These are phyloP conservation scores for Sussaba pulchella DNA, from an alignment of 2,888 invertebrate genomes.

Conservation along the genomic window DNA sequence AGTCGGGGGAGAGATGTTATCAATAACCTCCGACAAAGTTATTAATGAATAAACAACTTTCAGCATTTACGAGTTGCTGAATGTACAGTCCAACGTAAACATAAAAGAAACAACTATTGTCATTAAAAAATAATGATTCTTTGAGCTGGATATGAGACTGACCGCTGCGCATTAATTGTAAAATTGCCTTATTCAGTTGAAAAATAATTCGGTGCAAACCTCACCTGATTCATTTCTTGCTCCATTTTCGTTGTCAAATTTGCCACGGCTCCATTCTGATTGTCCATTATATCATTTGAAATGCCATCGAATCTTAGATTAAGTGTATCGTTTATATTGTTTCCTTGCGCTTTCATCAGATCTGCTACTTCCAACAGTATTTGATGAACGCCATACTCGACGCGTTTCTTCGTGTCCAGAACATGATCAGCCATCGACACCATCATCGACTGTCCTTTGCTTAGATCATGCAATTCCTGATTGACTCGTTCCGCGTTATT, in stretches of 20 bases:
- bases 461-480: slow-evolving; percentile 85
- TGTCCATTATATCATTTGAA: slow-evolving; percentile 89
- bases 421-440: slow-evolving; percentile 94
- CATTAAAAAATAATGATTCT: too few relatives aligned
- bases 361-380: slow-evolving; percentile 91
- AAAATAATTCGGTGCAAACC: too few relatives aligned
- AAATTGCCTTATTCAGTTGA: too few relatives aligned
- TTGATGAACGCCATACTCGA: slow-evolving; percentile 94
- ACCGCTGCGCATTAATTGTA: too few relatives aligned
- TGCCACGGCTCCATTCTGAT: slow-evolving; percentile 89
- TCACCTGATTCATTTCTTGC: slow-evolving; percentile 90
- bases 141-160: too few relatives aligned
- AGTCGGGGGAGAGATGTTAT: too few relatives aligned
- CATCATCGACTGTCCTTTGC: slow-evolving; percentile 91
- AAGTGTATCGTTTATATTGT: slow-evolving; percentile 88
- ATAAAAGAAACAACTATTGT: too few relatives aligned
- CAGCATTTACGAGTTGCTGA: too few relatives aligned
- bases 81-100: too few relatives aligned
- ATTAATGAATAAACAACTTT: too few relatives aligned
- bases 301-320: slow-evolving; percentile 90
- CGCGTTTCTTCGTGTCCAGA: slow-evolving; percentile 92
- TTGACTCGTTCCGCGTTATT: slow-evolving; percentile 77
- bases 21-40: too few relatives aligned
- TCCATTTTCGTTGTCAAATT: slow-evolving; percentile 92
- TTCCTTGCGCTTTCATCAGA: slow-evolving; percentile 88